Percentiles rank a stretch among this genome's conserved stretches.
Evolutionary conservation across 2,113 vertebrate genomes (phyloP).

Genomic region (Odobenus rosmarus): DNA sequence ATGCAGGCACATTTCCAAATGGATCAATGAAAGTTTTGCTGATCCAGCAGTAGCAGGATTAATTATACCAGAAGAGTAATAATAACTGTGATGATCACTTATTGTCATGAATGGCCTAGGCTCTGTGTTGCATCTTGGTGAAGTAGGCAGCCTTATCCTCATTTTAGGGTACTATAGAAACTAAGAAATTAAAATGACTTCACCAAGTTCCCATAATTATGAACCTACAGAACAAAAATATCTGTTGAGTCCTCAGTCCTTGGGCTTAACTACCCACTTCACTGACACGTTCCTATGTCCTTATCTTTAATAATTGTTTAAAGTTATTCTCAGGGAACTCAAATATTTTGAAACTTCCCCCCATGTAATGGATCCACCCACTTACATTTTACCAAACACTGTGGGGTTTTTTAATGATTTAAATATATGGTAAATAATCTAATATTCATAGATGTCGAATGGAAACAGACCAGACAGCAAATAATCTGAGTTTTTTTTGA

Average conservation of each 20-base stretch:
- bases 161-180: not conserved
- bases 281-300: not conserved
- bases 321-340: not conserved
- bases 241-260: not conserved
- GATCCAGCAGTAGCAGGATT: not conserved
- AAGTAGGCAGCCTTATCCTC: not conserved
- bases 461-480: not conserved
- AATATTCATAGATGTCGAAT: not conserved
- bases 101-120: not conserved
- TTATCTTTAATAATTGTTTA: not conserved
- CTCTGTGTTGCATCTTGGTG: not conserved
- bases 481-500: not conserved
- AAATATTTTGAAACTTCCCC: not conserved
- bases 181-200: not conserved
- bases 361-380: not conserved
- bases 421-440: not conserved
- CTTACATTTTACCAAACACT: not conserved
- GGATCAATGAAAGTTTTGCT: slow-evolving; percentile 10
- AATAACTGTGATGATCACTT: not conserved
- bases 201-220: not conserved
- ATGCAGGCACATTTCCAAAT: slow-evolving; percentile 20
- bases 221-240: not conserved
- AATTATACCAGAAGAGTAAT: not conserved
- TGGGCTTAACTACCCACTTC: not conserved
- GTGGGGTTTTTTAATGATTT: not conserved